Evolutionary conservation across 1,140 invertebrate species (phyloP).

Genomic region (Trichoplusia ni): DNA sequence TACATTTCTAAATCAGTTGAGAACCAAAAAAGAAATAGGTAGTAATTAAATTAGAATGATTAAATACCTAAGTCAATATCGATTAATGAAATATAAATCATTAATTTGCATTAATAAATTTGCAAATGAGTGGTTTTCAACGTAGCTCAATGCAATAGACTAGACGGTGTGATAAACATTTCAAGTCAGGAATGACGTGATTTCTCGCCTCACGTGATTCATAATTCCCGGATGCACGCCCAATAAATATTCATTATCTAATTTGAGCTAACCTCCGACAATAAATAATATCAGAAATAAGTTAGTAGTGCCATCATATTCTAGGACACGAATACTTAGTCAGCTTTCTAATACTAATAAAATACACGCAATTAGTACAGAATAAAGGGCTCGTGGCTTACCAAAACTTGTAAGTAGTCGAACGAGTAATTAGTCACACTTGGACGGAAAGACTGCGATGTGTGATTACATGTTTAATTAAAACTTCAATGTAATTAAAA

Average conservation of each 20-base stretch:
- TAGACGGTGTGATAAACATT: neutral
- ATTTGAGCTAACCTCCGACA: neutral
- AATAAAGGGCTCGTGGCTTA: too few relatives aligned
- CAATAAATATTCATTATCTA: constrained; percentile 54
- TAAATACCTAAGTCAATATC: neutral
- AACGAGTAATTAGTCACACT: too few relatives aligned
- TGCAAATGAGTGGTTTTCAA: constrained; percentile 7
- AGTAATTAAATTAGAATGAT: too few relatives aligned
- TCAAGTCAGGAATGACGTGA: neutral
- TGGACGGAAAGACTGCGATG: too few relatives aligned
- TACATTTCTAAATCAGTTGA: too few relatives aligned
- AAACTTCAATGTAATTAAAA: too few relatives aligned
- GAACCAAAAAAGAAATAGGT: too few relatives aligned
- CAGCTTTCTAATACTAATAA: too few relatives aligned
- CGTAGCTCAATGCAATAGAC: constrained; percentile 8
- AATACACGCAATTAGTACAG: too few relatives aligned
- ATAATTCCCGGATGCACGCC: constrained; percentile 48
- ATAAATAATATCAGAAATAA: constrained; percentile 20
- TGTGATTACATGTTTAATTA: too few relatives aligned
- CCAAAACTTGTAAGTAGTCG: too few relatives aligned
- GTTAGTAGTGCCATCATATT: neutral
- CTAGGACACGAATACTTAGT: neutral
- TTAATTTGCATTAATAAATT: neutral
- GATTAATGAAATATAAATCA: neutral
- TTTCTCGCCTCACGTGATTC: constrained; percentile 36